These are phyloP conservation scores for Pogonomyrmex barbatus DNA, from an alignment of 1,140 invertebrate genomes.

Conservation along the genomic window DNA sequence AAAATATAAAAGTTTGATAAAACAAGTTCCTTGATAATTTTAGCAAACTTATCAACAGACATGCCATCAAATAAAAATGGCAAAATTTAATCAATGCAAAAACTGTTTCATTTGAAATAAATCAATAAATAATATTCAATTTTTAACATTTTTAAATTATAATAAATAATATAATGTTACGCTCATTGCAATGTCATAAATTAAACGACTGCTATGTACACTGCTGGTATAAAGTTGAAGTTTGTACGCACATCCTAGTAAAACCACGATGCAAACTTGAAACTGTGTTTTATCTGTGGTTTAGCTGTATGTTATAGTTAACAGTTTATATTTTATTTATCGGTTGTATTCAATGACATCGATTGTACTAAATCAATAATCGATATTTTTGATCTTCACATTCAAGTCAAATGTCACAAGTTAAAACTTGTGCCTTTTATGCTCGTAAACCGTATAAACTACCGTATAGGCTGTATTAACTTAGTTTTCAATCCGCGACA, in stretches of 20 bases:
- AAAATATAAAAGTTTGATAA: background rate
- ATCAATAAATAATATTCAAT: background rate
- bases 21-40: background rate
- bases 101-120: background rate
- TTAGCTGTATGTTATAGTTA: conserved; percentile 1
- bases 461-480: background rate
- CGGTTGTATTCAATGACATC: background rate
- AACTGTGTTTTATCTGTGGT: background rate
- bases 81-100: background rate
- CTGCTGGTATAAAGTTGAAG: background rate
- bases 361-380: background rate
- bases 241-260: background rate
- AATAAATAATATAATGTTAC: conserved; percentile 28
- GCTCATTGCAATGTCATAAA: background rate
- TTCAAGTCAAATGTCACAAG: background rate
- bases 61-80: background rate
- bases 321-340: background rate
- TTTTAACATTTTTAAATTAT: conserved; percentile 30
- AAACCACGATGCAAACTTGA: background rate
- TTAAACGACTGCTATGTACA: background rate
- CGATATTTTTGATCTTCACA: background rate
- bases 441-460: background rate
- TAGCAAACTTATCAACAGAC: background rate
- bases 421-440: background rate
- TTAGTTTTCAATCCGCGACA: background rate